These are phyloP conservation scores for Poicephalus meyeri DNA, from an alignment of 2,113 vertebrate species.

Conservation along the genomic window DNA sequence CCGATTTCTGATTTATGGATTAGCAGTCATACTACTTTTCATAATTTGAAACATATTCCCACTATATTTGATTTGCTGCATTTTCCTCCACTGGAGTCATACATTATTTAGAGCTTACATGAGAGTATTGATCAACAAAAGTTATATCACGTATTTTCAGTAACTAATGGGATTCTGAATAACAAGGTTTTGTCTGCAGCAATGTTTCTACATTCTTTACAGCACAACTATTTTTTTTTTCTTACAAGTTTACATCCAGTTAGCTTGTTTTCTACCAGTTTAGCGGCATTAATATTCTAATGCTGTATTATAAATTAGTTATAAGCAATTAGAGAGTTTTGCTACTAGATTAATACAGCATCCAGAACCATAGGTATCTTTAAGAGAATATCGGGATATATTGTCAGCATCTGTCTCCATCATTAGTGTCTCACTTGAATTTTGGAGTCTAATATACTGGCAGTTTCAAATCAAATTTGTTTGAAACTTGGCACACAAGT, in stretches of 20 bases:
- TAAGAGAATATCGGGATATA: not conserved
- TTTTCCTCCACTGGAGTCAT: conserved; percentile 57
- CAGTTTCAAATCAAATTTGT: conserved; percentile 29
- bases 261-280: not conserved
- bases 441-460: not conserved
- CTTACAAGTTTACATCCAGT: not conserved
- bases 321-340: not conserved
- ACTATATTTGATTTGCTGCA: conserved; percentile 69
- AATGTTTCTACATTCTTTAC: conserved; percentile 11
- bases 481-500: conserved; percentile 43
- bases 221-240: not conserved
- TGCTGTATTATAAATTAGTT: not conserved
- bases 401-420: not conserved
- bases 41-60: conserved; percentile 52
- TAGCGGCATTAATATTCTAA: not conserved
- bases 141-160: conserved; percentile 46
- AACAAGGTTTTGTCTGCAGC: conserved; percentile 30
- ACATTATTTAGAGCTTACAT: conserved; percentile 62
- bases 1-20: conserved; percentile 74
- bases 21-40: conserved; percentile 51
- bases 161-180: conserved; percentile 31
- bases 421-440: conserved; percentile 8
- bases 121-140: conserved; percentile 59
- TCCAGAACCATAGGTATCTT: not conserved
- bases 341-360: not conserved